phyloP scores from a whole-genome alignment of 2,888 invertebrate species.

The Melikaiella ostensackeni region DNA sequence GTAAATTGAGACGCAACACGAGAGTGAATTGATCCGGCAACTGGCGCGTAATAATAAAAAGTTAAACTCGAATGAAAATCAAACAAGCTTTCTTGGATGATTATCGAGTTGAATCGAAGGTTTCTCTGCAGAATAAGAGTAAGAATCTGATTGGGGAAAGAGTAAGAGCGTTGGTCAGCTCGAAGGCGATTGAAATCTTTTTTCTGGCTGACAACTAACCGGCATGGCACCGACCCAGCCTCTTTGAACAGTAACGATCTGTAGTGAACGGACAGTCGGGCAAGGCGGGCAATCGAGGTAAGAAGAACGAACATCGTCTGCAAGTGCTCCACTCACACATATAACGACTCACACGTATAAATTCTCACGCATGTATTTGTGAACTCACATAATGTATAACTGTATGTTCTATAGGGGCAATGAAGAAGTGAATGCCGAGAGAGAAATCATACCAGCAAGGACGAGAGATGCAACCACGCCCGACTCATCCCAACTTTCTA shows the following conservation, averaged over 20 bases:
- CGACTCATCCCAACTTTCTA: slow-evolving; percentile 76
- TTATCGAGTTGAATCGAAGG: slow-evolving; percentile 29
- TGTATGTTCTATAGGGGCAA: not conserved
- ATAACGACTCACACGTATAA: not conserved
- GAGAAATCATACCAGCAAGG: slow-evolving; percentile 75
- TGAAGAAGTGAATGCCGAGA: slow-evolving; percentile 68
- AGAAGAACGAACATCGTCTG: slow-evolving; percentile 45
- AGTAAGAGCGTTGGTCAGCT: slow-evolving; percentile 34
- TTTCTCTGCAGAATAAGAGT: slow-evolving; percentile 30
- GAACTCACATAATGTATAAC: slow-evolving; percentile 44
- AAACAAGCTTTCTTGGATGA: slow-evolving; percentile 24
- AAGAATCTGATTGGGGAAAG: slow-evolving; percentile 20
- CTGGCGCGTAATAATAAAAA: slow-evolving; percentile 5
- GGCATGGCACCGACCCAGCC: slow-evolving; percentile 38
- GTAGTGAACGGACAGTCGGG: slow-evolving; percentile 42
- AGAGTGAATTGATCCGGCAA: not conserved
- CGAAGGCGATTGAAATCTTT: slow-evolving; percentile 63
- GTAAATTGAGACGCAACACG: not conserved
- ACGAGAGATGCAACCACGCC: slow-evolving; percentile 75
- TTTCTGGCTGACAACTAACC: slow-evolving; percentile 52
- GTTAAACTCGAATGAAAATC: slow-evolving; percentile 26
- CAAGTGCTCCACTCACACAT: slow-evolving; percentile 19
- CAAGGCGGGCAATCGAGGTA: slow-evolving; percentile 31
- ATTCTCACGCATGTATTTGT: slow-evolving; percentile 19
- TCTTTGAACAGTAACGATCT: slow-evolving; percentile 48